These are phyloP conservation scores for Drosophila carrolli DNA, from an alignment of 1,140 invertebrate species.

Conservation along the genomic window DNA sequence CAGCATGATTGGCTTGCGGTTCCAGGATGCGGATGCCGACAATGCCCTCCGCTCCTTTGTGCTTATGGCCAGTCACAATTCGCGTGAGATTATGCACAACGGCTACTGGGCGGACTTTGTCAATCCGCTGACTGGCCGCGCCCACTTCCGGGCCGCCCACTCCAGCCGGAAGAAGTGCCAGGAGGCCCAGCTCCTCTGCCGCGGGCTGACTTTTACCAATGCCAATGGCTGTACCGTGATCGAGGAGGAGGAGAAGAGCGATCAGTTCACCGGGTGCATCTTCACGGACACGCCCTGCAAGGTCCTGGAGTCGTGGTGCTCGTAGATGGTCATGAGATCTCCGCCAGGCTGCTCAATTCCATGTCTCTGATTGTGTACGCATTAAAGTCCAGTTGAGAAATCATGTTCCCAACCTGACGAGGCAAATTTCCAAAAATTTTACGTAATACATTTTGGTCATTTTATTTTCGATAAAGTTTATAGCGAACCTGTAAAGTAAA, in stretches of 20 bases:
- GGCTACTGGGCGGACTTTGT: constrained; percentile 71
- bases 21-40: constrained; percentile 28
- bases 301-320: constrained; percentile 10
- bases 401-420: neutral
- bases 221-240: constrained; percentile 54
- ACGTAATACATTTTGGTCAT: constrained; percentile 7
- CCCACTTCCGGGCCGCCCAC: constrained; percentile 32
- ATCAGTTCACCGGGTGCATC: constrained; percentile 53
- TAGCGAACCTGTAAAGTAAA: neutral
- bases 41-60: constrained; percentile 55
- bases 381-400: constrained; percentile 7
- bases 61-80: constrained; percentile 31
- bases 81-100: constrained; percentile 27
- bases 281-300: constrained; percentile 57
- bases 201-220: constrained; percentile 27
- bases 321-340: neutral
- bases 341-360: neutral
- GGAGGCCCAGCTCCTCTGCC: constrained; percentile 16
- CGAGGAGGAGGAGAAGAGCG: constrained; percentile 35
- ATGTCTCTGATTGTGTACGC: constrained; percentile 3
- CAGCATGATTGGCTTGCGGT: constrained; percentile 51
- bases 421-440: constrained; percentile 6
- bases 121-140: constrained; percentile 63
- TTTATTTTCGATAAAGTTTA: neutral
- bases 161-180: constrained; percentile 2